Conservation (phyloP, 1,140 invertebrate species). For the Brachystomella parvula region DNA sequence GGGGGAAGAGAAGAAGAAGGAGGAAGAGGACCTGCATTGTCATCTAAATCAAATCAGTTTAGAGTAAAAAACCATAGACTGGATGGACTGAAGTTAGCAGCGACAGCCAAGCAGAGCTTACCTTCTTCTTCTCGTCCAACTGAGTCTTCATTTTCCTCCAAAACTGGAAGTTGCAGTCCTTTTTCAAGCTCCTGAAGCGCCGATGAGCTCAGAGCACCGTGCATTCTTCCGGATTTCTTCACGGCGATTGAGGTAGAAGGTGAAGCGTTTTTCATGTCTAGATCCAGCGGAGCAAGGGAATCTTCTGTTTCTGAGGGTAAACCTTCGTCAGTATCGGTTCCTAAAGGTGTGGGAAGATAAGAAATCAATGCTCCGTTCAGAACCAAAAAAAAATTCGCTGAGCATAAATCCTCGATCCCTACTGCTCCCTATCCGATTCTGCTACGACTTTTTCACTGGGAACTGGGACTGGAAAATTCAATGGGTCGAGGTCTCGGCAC, state of each 20-base stretch:
- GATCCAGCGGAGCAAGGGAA: slow-evolving; percentile 31
- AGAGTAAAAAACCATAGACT: no score
- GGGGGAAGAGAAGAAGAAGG: neutral
- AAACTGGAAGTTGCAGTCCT: slow-evolving; percentile 24
- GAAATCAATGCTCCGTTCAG: neutral
- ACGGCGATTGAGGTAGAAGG: neutral
- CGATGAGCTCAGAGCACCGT: slow-evolving; percentile 21
- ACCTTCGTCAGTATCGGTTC: slow-evolving; percentile 26
- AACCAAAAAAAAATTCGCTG: neutral
- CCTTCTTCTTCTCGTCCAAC: slow-evolving; percentile 23
- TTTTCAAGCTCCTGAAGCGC: slow-evolving; percentile 31
- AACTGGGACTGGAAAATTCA: no score
- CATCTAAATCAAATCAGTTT: slow-evolving; percentile 15
- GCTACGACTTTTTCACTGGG: no score
- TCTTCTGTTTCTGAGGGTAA: slow-evolving; percentile 28
- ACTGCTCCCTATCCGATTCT: no score
- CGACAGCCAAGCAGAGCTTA: no score
- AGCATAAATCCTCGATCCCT: no score
- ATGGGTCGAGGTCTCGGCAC: no score
- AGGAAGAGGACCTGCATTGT: slow-evolving; percentile 16
- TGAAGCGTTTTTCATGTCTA: slow-evolving; percentile 23
- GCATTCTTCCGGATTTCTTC: slow-evolving; percentile 15
- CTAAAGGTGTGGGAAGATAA: neutral
- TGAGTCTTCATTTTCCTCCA: slow-evolving; percentile 24
- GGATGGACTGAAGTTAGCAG: no score